Evolutionary conservation across 2,888 invertebrate genomes (phyloP).

Genomic region (Agriopis aurantiaria): DNA sequence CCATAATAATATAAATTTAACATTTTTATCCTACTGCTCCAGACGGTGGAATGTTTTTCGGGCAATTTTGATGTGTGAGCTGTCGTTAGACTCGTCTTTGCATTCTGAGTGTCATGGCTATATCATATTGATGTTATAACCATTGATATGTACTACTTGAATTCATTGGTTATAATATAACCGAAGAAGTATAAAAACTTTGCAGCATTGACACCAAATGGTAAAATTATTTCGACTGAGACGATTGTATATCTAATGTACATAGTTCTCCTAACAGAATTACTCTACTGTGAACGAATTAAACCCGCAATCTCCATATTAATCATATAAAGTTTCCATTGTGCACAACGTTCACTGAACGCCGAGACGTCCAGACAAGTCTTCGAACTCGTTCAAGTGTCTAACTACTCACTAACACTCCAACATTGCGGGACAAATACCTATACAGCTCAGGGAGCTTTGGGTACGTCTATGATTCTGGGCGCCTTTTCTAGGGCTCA

Average conservation of each 20-base stretch:
- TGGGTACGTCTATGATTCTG: not conserved
- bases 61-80: too few relatives aligned
- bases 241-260: not conserved
- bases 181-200: too few relatives aligned
- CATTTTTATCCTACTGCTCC: too few relatives aligned
- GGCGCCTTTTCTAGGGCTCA: not conserved
- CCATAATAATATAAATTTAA: too few relatives aligned
- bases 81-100: too few relatives aligned
- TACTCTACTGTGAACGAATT: not conserved
- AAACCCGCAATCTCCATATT: constrained; percentile 13
- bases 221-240: not conserved
- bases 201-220: not conserved
- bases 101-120: too few relatives aligned
- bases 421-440: not conserved
- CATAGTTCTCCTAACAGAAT: not conserved
- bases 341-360: constrained; percentile 7
- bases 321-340: constrained; percentile 12
- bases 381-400: constrained; percentile 30
- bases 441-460: not conserved
- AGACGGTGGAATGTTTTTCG: too few relatives aligned
- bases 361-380: constrained; percentile 7
- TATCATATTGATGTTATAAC: too few relatives aligned
- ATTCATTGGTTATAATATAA: too few relatives aligned
- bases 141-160: too few relatives aligned
- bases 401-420: constrained; percentile 22